Percentiles rank a stretch among this genome's conserved stretches.
phyloP scores from a whole-genome alignment of 2,113 vertebrate genomes.

The Nibea coibor region DNA sequence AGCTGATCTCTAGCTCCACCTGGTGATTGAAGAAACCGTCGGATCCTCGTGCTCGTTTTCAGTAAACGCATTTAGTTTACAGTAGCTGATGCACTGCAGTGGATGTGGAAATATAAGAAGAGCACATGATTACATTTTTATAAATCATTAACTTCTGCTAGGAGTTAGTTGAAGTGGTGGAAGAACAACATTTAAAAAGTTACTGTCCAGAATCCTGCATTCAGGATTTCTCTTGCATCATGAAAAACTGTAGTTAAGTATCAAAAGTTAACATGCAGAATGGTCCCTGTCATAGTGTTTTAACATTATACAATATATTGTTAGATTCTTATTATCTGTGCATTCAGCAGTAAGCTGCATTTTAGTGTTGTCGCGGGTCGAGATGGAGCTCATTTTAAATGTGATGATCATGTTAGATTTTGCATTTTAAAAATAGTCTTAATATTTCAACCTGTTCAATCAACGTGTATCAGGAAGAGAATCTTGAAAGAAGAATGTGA shows the following conservation, averaged over 20 bases:
- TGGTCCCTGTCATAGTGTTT: no score
- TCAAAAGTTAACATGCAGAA: no score
- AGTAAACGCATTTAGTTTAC: neutral
- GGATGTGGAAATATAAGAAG: neutral
- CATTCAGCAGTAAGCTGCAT: no score
- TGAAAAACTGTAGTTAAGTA: neutral
- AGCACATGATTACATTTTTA: neutral
- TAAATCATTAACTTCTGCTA: neutral
- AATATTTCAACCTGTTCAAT: no score
- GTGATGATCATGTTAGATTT: neutral
- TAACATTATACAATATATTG: neutral
- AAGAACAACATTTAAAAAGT: no score
- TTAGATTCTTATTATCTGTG: no score
- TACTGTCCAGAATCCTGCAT: neutral
- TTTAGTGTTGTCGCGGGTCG: no score
- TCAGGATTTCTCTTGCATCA: neutral
- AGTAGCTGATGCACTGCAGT: neutral
- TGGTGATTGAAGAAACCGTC: conserved; percentile 38
- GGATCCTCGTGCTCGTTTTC: neutral
- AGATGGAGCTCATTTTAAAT: neutral
- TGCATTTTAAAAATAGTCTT: no score
- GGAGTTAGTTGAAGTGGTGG: neutral
- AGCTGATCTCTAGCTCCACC: conserved; percentile 57
- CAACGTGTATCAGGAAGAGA: neutral
- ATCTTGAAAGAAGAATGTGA: neutral